phyloP scores from a whole-genome alignment of 2,113 vertebrate genomes.

The Dendropsophus ebraccatus region DNA sequence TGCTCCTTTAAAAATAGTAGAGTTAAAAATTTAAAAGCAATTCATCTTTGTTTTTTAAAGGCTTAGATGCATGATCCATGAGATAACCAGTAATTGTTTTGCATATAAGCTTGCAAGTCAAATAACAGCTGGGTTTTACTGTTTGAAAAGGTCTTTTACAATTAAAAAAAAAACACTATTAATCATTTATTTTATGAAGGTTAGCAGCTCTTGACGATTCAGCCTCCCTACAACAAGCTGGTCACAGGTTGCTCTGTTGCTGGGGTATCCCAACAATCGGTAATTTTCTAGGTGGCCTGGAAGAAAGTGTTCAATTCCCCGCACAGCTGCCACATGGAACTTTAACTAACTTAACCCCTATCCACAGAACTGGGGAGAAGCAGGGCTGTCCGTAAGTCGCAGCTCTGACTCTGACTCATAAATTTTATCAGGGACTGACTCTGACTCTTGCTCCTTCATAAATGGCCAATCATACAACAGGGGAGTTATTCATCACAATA shows the following conservation, averaged over 20 bases:
- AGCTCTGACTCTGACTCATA: too few relatives aligned
- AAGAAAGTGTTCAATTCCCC: too few relatives aligned
- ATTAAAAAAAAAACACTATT: not conserved
- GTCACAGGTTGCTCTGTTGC: not conserved
- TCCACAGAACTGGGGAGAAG: too few relatives aligned
- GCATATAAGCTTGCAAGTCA: slow-evolving; percentile 66
- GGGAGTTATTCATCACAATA: too few relatives aligned
- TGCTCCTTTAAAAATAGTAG: slow-evolving; percentile 59
- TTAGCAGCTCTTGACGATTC: not conserved
- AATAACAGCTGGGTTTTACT: slow-evolving; percentile 57
- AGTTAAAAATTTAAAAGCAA: slow-evolving; percentile 61
- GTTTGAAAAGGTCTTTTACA: not conserved
- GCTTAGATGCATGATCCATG: slow-evolving; percentile 61
- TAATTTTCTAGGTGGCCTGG: too few relatives aligned
- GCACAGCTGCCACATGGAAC: too few relatives aligned
- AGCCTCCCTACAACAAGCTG: not conserved
- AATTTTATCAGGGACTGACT: too few relatives aligned
- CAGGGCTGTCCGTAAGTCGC: too few relatives aligned
- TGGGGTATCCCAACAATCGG: not conserved
- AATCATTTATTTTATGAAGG: not conserved
- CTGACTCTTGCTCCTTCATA: too few relatives aligned
- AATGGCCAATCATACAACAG: too few relatives aligned
- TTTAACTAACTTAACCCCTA: too few relatives aligned
- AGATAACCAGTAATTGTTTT: slow-evolving; percentile 61
- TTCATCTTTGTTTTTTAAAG: slow-evolving; percentile 58